Base-by-base conservation (phyloP, 1,140 invertebrate species). In the Harlomillsia oculata region DNA sequence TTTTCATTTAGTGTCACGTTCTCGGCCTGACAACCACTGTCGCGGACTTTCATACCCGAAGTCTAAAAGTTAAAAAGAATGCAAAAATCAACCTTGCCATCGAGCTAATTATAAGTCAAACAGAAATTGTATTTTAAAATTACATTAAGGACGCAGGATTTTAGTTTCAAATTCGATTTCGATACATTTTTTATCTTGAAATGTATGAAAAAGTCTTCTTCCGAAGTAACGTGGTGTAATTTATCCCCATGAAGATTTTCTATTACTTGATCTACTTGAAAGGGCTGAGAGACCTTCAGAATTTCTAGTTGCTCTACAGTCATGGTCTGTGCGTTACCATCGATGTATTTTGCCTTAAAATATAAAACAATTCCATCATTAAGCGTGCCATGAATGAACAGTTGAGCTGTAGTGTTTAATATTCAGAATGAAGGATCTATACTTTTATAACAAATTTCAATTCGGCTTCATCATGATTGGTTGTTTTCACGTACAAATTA, bases 321-420 rank as follows among this genome's bases (percentile, higher is more conserved):
- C 20, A 65, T 6, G 5, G 32, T 4, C 48, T 65, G 64, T 30
- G 32, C 20, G 16, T 49, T 23, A 16, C 9, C 6, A 41, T 65
- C 64, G 2, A 52, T 32, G 28, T 62, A 65, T 18, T 60, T 57
- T 2, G 32, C 46, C 59, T 65, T 8, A 3, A 26, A 61, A 36
- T 18, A 29, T 21, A 21, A 20, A 3, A 56, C 16, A 6, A 44
- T 44, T 37, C 41, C 20, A 23, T 14, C 29, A 37, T 20, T n/a
- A n/a, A n/a, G n/a, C n/a, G n/a, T n/a, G n/a, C n/a, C n/a, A n/a
- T n/a, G n/a, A n/a, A n/a, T n/a, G n/a, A n/a, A n/a, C n/a, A n/a
- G n/a, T n/a, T n/a, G n/a, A n/a, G n/a, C n/a, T n/a, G n/a, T n/a
- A n/a, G n/a, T n/a, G n/a, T n/a, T n/a, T n/a, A n/a, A n/a, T n/a